phyloP scores from a whole-genome alignment of 2,113 vertebrate species.

The Sylvietta virens region DNA sequence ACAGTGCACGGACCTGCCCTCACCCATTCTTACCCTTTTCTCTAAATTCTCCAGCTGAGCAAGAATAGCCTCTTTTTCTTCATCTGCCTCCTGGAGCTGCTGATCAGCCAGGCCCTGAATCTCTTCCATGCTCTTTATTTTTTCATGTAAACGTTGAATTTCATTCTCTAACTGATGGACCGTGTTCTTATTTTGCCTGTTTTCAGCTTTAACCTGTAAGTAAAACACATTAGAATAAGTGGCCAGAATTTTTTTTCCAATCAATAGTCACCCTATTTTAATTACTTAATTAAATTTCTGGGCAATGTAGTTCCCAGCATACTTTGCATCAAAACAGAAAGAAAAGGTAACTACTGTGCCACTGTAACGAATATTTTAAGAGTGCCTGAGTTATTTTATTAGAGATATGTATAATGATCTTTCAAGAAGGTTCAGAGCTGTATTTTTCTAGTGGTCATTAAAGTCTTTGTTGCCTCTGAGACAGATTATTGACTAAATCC shows the following conservation, averaged over 20 bases:
- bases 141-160: conserved; percentile 68
- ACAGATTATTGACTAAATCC: neutral
- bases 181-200: conserved; percentile 65
- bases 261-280: neutral
- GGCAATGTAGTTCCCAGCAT: neutral
- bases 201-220: conserved; percentile 72
- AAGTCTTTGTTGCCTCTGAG: neutral
- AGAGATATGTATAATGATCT: neutral
- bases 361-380: neutral
- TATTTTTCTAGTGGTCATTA: neutral
- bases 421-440: neutral
- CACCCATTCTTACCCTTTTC: conserved; percentile 68
- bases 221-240: neutral
- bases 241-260: neutral
- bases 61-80: conserved; percentile 78
- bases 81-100: conserved; percentile 80
- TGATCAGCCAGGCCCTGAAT: conserved; percentile 78
- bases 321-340: neutral
- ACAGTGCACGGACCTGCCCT: neutral
- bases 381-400: neutral
- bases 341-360: neutral
- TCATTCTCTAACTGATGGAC: conserved; percentile 73
- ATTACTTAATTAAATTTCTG: neutral
- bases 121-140: conserved; percentile 77
- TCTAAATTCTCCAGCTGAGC: conserved; percentile 77